A percentile compares a stretch with the other conserved stretches of the same genome.
Evolutionary conservation across 1,140 invertebrate genomes (phyloP).

Genomic region (Rhagoletis pomonella): DNA sequence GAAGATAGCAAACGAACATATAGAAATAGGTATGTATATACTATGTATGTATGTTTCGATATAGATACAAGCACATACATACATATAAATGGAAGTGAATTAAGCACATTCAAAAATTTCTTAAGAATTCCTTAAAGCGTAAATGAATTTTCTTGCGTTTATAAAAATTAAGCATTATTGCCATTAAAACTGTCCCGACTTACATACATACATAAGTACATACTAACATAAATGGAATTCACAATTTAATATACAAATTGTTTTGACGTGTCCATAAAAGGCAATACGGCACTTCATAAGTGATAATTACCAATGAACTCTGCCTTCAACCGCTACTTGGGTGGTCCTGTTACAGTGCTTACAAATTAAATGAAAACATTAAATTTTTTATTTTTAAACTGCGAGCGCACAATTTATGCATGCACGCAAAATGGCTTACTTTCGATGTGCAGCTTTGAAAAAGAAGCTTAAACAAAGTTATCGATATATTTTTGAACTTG

Average conservation of each 20-base stretch:
- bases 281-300: constrained; percentile 42
- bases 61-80: neutral
- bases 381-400: neutral
- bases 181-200: neutral
- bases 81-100: neutral
- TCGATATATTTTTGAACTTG: neutral
- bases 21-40: neutral
- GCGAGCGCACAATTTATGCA: too few species aligned
- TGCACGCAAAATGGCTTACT: too few species aligned
- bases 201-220: neutral
- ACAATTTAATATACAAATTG: constrained; percentile 14
- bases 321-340: constrained; percentile 10
- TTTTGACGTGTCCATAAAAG: constrained; percentile 46
- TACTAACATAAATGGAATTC: neutral
- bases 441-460: too few species aligned
- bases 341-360: neutral
- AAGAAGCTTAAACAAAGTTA: neutral
- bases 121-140: constrained; percentile 28
- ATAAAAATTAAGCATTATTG: constrained; percentile 31
- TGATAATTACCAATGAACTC: neutral
- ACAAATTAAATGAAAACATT: constrained; percentile 33
- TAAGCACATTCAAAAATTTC: neutral
- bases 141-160: constrained; percentile 7
- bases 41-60: neutral
- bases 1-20: neutral